phyloP scores from a whole-genome alignment of 2,113 vertebrate genomes.

The Ascaphus truei region DNA sequence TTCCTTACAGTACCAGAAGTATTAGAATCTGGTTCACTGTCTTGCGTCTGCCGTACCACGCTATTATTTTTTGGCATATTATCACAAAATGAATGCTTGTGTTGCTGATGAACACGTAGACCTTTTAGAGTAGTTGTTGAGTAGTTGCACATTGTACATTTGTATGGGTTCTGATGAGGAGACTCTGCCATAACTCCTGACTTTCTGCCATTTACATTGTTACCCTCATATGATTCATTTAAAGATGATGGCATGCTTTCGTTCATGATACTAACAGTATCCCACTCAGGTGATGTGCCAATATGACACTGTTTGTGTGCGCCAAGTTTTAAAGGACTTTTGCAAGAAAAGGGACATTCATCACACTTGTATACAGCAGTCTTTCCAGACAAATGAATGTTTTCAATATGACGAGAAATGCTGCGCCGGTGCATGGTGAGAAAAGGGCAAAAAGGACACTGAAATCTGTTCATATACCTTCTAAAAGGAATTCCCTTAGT shows the following conservation, averaged over 20 bases:
- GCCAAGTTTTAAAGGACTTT: constrained; percentile 86
- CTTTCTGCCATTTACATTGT: constrained; percentile 83
- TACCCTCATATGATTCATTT: constrained; percentile 73
- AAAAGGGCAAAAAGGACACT: constrained; percentile 96
- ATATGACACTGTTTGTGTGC: constrained; percentile 89
- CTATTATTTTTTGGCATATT: constrained; percentile 72
- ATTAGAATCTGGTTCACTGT: constrained; percentile 71
- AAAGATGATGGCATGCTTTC: constrained; percentile 73
- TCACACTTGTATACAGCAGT: constrained; percentile 94
- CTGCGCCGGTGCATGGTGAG: constrained; percentile 93
- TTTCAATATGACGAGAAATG: constrained; percentile 96
- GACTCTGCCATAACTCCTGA: constrained; percentile 66
- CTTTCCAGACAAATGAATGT: constrained; percentile 93
- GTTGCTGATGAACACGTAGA: constrained; percentile 95
- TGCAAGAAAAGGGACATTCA: constrained; percentile 93
- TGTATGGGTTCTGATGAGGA: constrained; percentile 76
- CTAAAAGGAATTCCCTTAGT: constrained; percentile 93
- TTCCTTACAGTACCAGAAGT: constrained; percentile 87
- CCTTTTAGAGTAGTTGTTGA: constrained; percentile 93
- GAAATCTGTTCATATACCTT: constrained; percentile 94
- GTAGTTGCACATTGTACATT: constrained; percentile 91
- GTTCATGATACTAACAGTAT: constrained; percentile 78
- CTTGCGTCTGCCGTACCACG: constrained; percentile 71
- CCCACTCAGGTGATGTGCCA: constrained; percentile 77
- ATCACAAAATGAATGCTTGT: constrained; percentile 96